Base-by-base conservation (phyloP, 2,113 vertebrate genomes). In the Oenanthe oenanthe region DNA sequence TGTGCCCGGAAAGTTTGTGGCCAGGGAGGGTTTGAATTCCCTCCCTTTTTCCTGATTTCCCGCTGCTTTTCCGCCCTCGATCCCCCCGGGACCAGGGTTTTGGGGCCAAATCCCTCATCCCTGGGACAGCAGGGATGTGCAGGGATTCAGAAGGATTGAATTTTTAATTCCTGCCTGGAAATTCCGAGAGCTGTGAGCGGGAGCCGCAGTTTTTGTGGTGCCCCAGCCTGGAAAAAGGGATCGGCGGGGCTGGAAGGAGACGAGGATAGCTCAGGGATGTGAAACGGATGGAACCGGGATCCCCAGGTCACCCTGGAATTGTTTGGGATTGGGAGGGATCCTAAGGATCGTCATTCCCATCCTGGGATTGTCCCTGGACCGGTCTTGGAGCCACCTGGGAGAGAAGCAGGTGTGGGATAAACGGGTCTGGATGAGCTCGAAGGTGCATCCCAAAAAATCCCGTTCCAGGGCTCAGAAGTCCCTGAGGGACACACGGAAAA, bases 61-160 rank as follows among this genome's bases (percentile, higher is more conserved):
- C 1, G 17, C 48, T 20, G 56, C 34, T 75, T 60, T 32, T 36
- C 20, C 10, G 0, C 2, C 18, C 71, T 45, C 7, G 0, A 9
- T 14, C 25, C 43, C 0, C 12, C 28, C 36, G 2, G 12, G 26
- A 2, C 1, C 0, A 8, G 13, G 57, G 24, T 7, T 43, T 17
- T 2, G 12, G n/a, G 42, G 45, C 22, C 34, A 4, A 13, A 80
- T 31, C 20, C 48, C 4, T 10, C 36, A 4, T 16, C 24, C 60
- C 48, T 0, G 9, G 10, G 40, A 16, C 34, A 18, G 45, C 28
- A 19, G 38, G 42, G 53, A 16, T 1, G n/a, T 0, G 5, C 38
- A 3, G 40, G 36, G 60, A 5, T 3, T 28, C 36, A 3, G 57
- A 22, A 54, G 34, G 58, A 3, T 66, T 76, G 14, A 1, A 50